Base-by-base conservation (phyloP, 2,797 vertebrate species). In the Chiroxiphia lanceolata region DNA sequence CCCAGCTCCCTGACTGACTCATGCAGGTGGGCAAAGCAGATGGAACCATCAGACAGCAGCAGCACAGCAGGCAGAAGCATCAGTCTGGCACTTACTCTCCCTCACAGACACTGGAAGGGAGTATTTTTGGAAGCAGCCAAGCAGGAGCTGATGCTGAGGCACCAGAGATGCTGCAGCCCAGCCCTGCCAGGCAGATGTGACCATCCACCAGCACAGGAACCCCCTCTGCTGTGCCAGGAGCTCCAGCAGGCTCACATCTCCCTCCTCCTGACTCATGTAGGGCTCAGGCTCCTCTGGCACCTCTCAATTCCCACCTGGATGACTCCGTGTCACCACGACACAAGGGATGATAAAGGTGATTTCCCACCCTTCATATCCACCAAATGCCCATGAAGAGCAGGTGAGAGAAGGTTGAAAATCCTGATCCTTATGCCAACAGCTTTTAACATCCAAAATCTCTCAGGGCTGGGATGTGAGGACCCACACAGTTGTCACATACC, bases 111-210 rank as follows among this genome's bases (percentile, higher is more conserved):
- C 0, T 54, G 54, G 65, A 40, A 40, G 40, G 40, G 40, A 40
- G 23, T 93, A 83, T 94, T 93, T 95, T 31, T 70, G 94, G 95
- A 69, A 92, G 69, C 78, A 85, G 89, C 61, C 76, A 4, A 74
- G n/a, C 84, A 64, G 31, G 4, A 67, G 45, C 9, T 1, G 3
- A 60, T 3, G 68, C 93, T 53, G 54, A 80, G 70, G 63, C 50
- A 38, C 20, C n/a, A 29, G 82, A 42, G 90, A 57, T 29, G 53
- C 70, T 68, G 5, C 56, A 21, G 45, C 14, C 15, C 81, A 54
- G 33, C 23, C 31, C 36, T 77, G 89, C 75, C 94, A 83, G 78
- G 87, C 89, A 91, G 89, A 87, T 89, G 92, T 5, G 17, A 22
- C 51, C 65, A 29, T 22, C 92, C 68, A 0, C 85, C 72, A 47